Base-by-base conservation (phyloP, 2,797 vertebrate species). In the Sebastes ruberrimus region DNA sequence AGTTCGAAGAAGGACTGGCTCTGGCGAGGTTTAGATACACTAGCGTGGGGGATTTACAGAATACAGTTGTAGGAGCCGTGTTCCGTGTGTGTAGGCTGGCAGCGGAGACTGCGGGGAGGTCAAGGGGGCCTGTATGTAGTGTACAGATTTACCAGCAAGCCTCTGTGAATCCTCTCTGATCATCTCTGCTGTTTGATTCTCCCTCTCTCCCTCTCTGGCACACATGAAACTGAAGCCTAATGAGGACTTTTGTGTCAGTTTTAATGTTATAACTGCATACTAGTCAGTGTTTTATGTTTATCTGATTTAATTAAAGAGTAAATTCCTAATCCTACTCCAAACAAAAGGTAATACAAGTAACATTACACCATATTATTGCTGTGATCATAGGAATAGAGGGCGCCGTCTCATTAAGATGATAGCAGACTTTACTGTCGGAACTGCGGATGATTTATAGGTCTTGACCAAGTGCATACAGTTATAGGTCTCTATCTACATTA, bases 371-470 rank as follows among this genome's bases (percentile, higher is more conserved):
- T 65, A 10, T 25, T 25, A 2, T 52, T 71, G 73, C 25, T 78
- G 52, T 42, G 70, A 72, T 84, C 9, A 7, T 66, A 62, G 71
- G 71, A 78, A 67, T 11, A 84, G 71, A 76, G 75, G 72, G 66
- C 18, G 25, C 38, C 25, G 11, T 87, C 87, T 86, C 83, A 86
- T 85, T 88, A 81, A 53, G 69, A 85, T 83, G 83, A 88, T 75
- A 83, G 85, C 68, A 56, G 79, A 87, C 73, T 69, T 84, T 35
- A 85, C 83, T 74, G 76, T 78, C 69, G 70, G 61, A 16, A 32
- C 65, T 30, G 11, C n/a, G 5, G 67, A 78, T 92, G 91, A 93
- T 93, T 94, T 92, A 93, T 93, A 87, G 85, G 78, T 85, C 89
- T 89, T 89, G 82, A 91, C 82, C 87, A 85, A 79, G 76, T 85